Evolutionary conservation across 2,888 invertebrate species (phyloP), one percentile per base, ranked within the genome.

Genomic region (Stomorhina lunata): DNA sequence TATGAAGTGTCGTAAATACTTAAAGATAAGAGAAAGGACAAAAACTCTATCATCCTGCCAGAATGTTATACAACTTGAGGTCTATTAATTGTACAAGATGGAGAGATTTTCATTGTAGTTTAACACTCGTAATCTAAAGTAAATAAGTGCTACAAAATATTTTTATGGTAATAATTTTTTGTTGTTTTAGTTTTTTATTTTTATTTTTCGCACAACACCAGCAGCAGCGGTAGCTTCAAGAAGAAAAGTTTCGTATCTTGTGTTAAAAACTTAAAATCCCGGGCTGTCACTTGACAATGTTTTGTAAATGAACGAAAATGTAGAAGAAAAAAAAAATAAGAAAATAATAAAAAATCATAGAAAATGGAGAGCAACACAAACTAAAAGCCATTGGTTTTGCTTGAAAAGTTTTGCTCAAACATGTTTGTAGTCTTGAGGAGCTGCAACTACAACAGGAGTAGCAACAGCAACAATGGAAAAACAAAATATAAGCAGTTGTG

Each of bases 251-350:
- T 25, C 2, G 29, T 55, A 43, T 17, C 17, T 48, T 10, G 61
- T 63, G 34, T 29, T n/a, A 40, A 29, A 68, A 76, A 37, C 17
- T 63, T 25, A 77, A 53, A 32, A n/a, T n/a, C n/a, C 29, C 53
- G 50, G 61, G n/a, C 71, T 77, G 76, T 66, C 81, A 77, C 71
- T 72, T 72, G 61, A 55, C 61, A 61, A 17, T 66, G 50, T 65
- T 71, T 25, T 37, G n/a, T 12, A 45, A 45, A 20, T 15, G 12
- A 65, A 55, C n/a, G n/a, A n/a, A n/a, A n/a, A n/a, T n/a, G n/a
- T n/a, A n/a, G n/a, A 29, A 10, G 2, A 40, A 50, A 45, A 29
- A 17, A 69, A 48, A 25, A 25, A 4, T 29, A n/a, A 53, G 10
- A 66, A 50, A 32, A 50, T 37, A 27, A 25, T 5, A 57, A 32